Conservation (phyloP, 2,797 vertebrate species). For the Eurystomus glaucurus region DNA sequence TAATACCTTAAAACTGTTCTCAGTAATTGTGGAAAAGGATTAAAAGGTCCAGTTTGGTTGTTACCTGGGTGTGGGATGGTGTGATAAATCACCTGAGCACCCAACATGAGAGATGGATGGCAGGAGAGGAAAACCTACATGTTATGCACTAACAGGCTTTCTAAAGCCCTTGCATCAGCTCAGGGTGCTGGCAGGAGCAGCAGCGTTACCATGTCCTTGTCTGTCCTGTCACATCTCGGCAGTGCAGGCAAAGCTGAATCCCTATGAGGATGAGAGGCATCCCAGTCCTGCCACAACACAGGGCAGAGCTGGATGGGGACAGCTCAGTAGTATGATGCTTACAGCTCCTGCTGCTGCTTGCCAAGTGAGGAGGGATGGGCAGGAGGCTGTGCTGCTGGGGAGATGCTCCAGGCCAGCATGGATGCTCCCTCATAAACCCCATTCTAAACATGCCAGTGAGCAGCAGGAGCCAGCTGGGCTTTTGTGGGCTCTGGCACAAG, state of each 20-base stretch:
- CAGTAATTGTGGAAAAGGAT: background rate
- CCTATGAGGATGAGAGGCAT: rapidly evolving
- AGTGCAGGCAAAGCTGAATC: background rate
- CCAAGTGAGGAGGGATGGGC: background rate
- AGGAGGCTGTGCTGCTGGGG: background rate
- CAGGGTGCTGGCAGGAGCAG: background rate
- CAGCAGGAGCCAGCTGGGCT: background rate
- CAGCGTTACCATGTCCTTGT: rapidly evolving
- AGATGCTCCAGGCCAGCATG: background rate
- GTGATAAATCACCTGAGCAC: background rate
- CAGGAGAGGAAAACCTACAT: background rate
- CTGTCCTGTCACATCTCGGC: background rate
- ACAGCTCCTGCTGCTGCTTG: background rate
- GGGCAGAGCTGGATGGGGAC: background rate
- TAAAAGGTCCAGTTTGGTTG: background rate
- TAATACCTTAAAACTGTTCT: background rate
- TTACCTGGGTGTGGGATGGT: rapidly evolving
- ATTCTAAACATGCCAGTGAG: background rate
- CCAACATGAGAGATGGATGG: rapidly evolving
- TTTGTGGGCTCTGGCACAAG: background rate
- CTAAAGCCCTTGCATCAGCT: background rate
- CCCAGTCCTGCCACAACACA: background rate
- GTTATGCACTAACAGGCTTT: background rate
- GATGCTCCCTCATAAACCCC: background rate
- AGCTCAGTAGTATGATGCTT: background rate